These are phyloP conservation scores for Drosophila longiperda DNA, from an alignment of 2,888 invertebrate species.

Conservation along the genomic window DNA sequence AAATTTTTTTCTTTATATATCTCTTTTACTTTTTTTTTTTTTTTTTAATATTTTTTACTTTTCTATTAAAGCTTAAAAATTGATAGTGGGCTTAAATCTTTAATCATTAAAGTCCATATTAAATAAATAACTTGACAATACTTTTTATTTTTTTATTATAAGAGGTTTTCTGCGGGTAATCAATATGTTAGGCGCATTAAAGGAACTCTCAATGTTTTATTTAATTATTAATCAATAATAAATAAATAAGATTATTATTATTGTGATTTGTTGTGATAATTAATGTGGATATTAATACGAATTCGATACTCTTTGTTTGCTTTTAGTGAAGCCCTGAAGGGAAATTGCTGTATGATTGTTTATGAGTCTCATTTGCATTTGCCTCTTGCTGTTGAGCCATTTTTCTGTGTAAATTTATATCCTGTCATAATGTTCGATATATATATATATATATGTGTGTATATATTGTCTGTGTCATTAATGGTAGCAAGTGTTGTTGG, in stretches of 20 bases:
- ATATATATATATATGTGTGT: background rate
- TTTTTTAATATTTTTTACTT: background rate
- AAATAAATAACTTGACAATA: background rate
- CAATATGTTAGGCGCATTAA: background rate
- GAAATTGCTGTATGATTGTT: constrained; percentile 33
- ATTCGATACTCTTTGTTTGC: background rate
- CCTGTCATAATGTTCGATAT: constrained; percentile 23
- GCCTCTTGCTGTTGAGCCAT: constrained; percentile 17
- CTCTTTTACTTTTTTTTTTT: background rate
- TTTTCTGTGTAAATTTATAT: constrained; percentile 7
- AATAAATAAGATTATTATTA: background rate
- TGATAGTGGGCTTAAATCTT: background rate
- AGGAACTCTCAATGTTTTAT: background rate
- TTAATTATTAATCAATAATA: background rate
- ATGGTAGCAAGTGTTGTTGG: constrained; percentile 37
- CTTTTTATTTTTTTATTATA: background rate
- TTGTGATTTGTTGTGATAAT: background rate
- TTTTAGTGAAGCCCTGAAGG: constrained; percentile 2
- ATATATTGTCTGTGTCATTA: constrained; percentile 43
- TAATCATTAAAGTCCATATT: background rate
- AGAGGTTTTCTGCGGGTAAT: background rate
- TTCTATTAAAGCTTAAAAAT: background rate
- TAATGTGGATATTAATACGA: background rate
- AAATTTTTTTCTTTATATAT: background rate
- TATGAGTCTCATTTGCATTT: constrained; percentile 53